A percentile compares a stretch with the other conserved stretches of the same genome.
phyloP scores from a whole-genome alignment of 2,113 vertebrate species.

The Falcunculus frontatus region DNA sequence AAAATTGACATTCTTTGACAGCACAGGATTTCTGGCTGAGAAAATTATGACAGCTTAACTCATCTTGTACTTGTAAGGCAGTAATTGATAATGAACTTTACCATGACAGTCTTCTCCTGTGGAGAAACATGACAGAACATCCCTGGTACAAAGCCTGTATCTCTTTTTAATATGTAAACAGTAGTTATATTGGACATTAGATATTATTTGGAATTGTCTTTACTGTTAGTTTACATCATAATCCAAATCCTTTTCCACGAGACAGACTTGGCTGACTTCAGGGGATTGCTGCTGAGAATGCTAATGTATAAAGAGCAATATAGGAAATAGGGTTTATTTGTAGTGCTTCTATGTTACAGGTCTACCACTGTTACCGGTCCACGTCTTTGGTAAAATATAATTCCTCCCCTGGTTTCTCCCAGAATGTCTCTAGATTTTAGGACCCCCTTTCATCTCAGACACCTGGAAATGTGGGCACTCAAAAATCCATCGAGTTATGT shows the following conservation, averaged over 20 bases:
- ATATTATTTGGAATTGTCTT: slow-evolving; percentile 73
- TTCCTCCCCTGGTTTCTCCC: not conserved
- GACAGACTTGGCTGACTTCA: slow-evolving; percentile 15
- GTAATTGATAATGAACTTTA: slow-evolving; percentile 83
- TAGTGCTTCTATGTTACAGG: not conserved
- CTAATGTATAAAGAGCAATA: not conserved
- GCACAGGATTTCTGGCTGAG: slow-evolving; percentile 77
- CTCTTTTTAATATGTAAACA: slow-evolving; percentile 84
- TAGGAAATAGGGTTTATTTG: not conserved
- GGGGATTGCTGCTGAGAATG: not conserved
- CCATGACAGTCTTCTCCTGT: slow-evolving; percentile 84
- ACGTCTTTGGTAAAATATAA: not conserved
- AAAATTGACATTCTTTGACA: slow-evolving; percentile 84
- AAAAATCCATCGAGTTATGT: not conserved
- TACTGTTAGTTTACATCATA: slow-evolving; percentile 73
- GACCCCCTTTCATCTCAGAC: not conserved
- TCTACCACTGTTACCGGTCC: not conserved
- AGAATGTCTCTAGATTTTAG: not conserved
- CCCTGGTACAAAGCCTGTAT: slow-evolving; percentile 78
- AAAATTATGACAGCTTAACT: slow-evolving; percentile 87
- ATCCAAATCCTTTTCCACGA: slow-evolving; percentile 52
- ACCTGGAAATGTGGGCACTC: not conserved
- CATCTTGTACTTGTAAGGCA: slow-evolving; percentile 83
- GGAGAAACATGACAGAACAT: slow-evolving; percentile 89
- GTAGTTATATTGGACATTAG: slow-evolving; percentile 81